A percentile compares a stretch with the other conserved stretches of the same genome.
Conservation (phyloP, 2,797 vertebrate species). For the Aeoliscus strigatus region DNA sequence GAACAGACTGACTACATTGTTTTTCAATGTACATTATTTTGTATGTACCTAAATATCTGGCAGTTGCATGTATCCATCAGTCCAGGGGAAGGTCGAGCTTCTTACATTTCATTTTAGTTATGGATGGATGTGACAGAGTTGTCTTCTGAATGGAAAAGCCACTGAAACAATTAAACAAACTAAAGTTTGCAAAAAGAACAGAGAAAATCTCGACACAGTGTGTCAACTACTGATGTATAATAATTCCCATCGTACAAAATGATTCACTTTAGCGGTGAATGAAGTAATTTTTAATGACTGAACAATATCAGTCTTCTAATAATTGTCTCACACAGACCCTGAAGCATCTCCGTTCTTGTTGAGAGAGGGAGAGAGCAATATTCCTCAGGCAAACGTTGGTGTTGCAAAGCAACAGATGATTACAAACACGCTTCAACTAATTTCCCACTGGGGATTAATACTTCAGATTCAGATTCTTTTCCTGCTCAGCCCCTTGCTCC, state of each 20-base stretch:
- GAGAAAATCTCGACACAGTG: neutral
- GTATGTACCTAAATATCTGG: no score
- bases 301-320: neutral
- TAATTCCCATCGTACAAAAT: neutral
- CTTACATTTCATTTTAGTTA: neutral
- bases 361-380: constrained; percentile 11
- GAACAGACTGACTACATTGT: no score
- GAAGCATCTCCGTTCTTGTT: constrained; percentile 1
- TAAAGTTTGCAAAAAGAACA: no score
- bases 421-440: no score
- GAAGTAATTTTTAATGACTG: neutral
- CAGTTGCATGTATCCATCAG: neutral
- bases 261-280: neutral
- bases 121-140: neutral
- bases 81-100: neutral
- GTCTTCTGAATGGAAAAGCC: neutral
- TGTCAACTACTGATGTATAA: no score
- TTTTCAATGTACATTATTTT: no score
- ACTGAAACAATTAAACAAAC: no score
- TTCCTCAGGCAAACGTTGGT: constrained; percentile 2
- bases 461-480: constrained; percentile 13
- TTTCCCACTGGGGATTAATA: constrained; percentile 24
- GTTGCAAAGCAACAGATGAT: constrained; percentile 5
- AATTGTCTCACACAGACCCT: neutral
- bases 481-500: neutral